Conservation (phyloP, 1,140 invertebrate genomes). For the Platorchestia sp. region DNA sequence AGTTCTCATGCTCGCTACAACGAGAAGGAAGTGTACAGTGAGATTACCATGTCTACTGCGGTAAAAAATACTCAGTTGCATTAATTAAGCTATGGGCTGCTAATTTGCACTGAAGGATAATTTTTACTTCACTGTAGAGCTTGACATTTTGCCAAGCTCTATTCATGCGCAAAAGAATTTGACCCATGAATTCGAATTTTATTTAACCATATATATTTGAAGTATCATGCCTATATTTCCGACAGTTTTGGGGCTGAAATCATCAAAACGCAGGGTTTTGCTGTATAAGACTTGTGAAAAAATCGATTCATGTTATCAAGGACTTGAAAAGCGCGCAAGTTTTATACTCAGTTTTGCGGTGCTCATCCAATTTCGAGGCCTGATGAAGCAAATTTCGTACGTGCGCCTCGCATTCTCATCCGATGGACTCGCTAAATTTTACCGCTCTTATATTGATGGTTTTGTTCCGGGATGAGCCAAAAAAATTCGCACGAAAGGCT, state of each 20-base stretch:
- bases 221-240: not conserved
- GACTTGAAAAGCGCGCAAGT: slow-evolving; percentile 1
- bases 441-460: slow-evolving; percentile 35
- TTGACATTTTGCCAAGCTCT: not conserved
- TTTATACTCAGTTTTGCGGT: not conserved
- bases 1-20: not conserved
- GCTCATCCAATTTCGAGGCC: slow-evolving; percentile 27
- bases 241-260: not conserved
- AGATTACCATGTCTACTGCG: not conserved
- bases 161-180: not conserved
- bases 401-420: slow-evolving; percentile 30
- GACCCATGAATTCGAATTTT: not conserved
- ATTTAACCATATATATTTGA: no score
- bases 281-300: not conserved
- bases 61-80: not conserved
- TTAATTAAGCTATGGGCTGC: not conserved
- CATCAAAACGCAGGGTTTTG: not conserved
- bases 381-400: slow-evolving; percentile 34
- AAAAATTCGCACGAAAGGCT: slow-evolving; percentile 4
- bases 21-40: not conserved
- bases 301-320: slow-evolving; percentile 3
- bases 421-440: slow-evolving; percentile 16
- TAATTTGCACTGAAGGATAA: not conserved
- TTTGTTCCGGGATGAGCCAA: not conserved
- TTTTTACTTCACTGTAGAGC: not conserved